These are phyloP conservation scores for Bombus sylvicola DNA, from an alignment of 1,140 invertebrate genomes.

Conservation along the genomic window DNA sequence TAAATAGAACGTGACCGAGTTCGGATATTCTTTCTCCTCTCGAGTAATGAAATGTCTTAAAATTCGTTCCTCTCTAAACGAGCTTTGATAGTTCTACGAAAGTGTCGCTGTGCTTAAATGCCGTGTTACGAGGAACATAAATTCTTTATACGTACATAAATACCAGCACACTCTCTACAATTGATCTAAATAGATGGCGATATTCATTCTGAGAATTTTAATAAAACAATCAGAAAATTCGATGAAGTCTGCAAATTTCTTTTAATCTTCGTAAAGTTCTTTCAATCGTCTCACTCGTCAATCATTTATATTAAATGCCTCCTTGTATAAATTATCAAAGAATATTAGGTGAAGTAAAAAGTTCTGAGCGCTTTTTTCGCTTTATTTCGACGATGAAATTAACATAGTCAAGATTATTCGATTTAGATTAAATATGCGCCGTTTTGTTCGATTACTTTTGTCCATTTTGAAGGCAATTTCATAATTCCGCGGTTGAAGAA, in stretches of 20 bases:
- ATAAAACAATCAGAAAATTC: neutral
- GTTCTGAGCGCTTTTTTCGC: no score
- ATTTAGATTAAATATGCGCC: no score
- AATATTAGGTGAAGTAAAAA: no score
- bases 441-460: no score
- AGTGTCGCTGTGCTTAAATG: neutral
- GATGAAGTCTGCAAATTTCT: neutral
- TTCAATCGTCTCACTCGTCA: neutral
- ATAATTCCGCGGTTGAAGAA: no score
- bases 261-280: neutral
- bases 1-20: conserved; percentile 38
- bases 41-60: conserved; percentile 9
- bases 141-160: neutral
- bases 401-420: no score
- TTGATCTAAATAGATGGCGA: no score
- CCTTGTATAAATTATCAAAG: neutral
- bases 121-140: neutral
- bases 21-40: neutral
- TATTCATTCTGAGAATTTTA: no score
- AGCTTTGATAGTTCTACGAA: neutral
- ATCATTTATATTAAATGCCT: neutral
- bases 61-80: neutral
- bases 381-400: no score
- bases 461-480: no score
- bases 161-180: no score